Evolutionary conservation across 2,888 invertebrate genomes (phyloP).

Genomic region (Tetramorium bicarinatum): DNA sequence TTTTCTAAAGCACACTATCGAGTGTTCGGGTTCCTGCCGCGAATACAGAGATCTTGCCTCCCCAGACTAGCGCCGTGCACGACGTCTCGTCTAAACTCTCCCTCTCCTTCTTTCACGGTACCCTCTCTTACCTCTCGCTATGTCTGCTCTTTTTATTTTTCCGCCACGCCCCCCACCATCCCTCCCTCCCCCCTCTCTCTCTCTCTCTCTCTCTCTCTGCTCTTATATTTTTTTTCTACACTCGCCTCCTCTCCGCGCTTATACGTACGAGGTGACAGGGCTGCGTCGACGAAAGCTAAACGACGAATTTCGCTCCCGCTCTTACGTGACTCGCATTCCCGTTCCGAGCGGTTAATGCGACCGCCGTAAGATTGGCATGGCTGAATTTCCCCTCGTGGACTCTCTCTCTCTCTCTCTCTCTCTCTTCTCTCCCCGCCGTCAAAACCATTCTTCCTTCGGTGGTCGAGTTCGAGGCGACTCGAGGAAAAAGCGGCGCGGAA

Average conservation of each 20-base stretch:
- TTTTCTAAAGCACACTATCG: slow-evolving; percentile 86
- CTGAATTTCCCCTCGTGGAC: slow-evolving; percentile 53
- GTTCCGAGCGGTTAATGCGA: slow-evolving; percentile 67
- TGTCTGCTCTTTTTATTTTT: slow-evolving; percentile 52
- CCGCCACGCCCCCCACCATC: slow-evolving; percentile 10
- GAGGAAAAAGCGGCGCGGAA: slow-evolving; percentile 52
- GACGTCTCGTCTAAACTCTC: slow-evolving; percentile 61
- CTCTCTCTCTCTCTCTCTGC: neutral
- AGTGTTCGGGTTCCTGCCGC: slow-evolving; percentile 84
- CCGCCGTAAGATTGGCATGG: slow-evolving; percentile 63
- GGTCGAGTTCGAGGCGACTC: slow-evolving; percentile 41
- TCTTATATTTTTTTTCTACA: slow-evolving; percentile 25
- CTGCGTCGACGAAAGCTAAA: slow-evolving; percentile 79
- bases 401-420: neutral
- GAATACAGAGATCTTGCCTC: slow-evolving; percentile 82
- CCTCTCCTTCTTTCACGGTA: slow-evolving; percentile 18
- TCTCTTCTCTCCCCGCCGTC: neutral
- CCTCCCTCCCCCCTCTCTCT: slow-evolving; percentile 9
- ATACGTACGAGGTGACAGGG: slow-evolving; percentile 64
- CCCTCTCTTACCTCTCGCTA: slow-evolving; percentile 50
- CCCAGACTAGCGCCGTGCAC: slow-evolving; percentile 59
- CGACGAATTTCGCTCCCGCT: slow-evolving; percentile 75
- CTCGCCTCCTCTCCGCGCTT: neutral
- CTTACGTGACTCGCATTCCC: slow-evolving; percentile 75
- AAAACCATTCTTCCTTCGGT: neutral